Percentiles rank a stretch among this genome's conserved stretches.
Evolutionary conservation across 2,113 vertebrate species (phyloP).

Genomic region (Ellobius talpinus): DNA sequence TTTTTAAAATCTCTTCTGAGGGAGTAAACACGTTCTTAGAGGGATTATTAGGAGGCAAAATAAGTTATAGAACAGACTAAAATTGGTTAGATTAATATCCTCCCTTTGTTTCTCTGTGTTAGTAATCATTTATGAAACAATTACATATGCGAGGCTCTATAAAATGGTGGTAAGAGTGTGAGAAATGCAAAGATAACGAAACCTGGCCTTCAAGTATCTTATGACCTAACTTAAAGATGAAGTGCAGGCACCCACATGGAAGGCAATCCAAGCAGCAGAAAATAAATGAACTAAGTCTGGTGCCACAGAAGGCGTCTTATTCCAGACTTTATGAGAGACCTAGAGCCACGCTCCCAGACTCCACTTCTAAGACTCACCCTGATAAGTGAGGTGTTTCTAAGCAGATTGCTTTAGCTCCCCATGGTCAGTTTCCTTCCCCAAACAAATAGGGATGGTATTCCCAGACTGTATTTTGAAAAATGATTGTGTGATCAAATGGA

Average conservation of each 20-base stretch:
- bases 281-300: neutral
- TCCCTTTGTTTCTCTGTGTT: slow-evolving; percentile 33
- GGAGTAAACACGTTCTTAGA: slow-evolving; percentile 62
- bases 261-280: neutral
- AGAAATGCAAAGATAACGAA: neutral
- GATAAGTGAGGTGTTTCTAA: neutral
- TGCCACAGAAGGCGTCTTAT: neutral
- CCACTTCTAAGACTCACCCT: neutral
- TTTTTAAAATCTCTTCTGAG: slow-evolving; percentile 77
- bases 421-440: neutral
- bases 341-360: neutral
- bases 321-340: neutral
- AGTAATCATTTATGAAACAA: slow-evolving; percentile 56
- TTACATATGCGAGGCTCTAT: neutral
- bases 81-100: slow-evolving; percentile 60
- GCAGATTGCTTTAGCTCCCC: neutral
- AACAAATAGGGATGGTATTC: neutral
- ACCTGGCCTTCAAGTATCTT: neutral
- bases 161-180: neutral
- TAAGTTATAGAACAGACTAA: slow-evolving; percentile 56
- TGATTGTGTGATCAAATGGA: neutral
- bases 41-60: slow-evolving; percentile 57
- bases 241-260: neutral
- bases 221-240: slow-evolving; percentile 5
- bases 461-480: neutral